Base-by-base conservation (phyloP, 2,113 vertebrate genomes). In the Misgurnus mizolepis region DNA sequence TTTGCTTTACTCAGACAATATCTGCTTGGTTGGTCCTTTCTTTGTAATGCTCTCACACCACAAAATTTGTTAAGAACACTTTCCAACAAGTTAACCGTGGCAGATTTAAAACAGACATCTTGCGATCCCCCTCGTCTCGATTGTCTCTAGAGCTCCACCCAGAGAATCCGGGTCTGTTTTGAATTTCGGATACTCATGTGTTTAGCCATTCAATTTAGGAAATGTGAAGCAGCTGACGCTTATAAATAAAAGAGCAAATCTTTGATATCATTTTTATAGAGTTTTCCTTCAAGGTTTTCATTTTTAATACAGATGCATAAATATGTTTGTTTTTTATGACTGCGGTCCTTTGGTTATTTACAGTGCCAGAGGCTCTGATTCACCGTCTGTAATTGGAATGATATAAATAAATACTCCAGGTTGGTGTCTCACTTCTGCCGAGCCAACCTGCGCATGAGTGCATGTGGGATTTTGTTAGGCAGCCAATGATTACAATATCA, bases 171-270 rank as follows among this genome's bases (percentile, higher is more conserved):
- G 90, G 89, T 92, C 90, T 93, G 93, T 84, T 92, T 92, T 87
- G 80, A 90, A 89, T 94, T 92, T 92, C 78, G 84, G 79, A 80
- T 79, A 76, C 87, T 78, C 65, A 81, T 84, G 83, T 79, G 76
- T 83, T 88, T 77, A 82, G 83, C 80, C 88, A 84, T 79, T 87
- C 82, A 83, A 79, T 83, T 82, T 80, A 87, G 86, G 12, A 89
- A 86, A 88, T 86, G 45, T 7, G 76, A 90, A 90, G 86, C 89
- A 89, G 91, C 89, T 89, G 88, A 89, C 75, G 53, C 86, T 88
- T 90, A 90, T 90, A 93, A 91, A 92, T 92, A 90, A 92, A 89
- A 91, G 85, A 90, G 45, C 55, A 87, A 84, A 77, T 79, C 83
- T 80, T 85, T 85, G 84, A 85, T 86, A 86, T 88, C 64, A 85